Conservation (phyloP, 2,113 vertebrate genomes). For the Oceanites oceanicus region DNA sequence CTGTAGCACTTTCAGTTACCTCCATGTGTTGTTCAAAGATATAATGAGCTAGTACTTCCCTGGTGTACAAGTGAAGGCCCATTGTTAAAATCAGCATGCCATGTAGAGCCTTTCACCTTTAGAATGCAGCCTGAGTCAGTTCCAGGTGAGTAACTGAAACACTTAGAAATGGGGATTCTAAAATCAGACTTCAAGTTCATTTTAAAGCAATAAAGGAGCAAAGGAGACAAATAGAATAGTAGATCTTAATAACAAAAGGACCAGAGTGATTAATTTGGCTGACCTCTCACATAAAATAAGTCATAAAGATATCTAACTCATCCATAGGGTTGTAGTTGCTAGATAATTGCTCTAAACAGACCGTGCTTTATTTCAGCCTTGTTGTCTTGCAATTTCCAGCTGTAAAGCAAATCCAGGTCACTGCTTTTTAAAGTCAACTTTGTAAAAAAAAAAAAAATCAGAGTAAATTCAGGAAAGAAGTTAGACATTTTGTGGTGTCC, state of each 20-base stretch:
- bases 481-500: not conserved
- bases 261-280: not conserved
- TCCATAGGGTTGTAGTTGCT: not conserved
- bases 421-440: not conserved
- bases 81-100: not conserved
- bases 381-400: not conserved
- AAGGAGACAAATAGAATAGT: not conserved
- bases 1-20: not conserved
- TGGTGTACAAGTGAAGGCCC: not conserved
- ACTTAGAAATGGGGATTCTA: not conserved
- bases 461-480: not conserved
- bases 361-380: not conserved
- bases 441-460: not conserved
- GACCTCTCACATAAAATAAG: not conserved
- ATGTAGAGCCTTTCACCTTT: not conserved
- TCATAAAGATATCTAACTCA: not conserved
- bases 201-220: not conserved
- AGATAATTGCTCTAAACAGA: not conserved
- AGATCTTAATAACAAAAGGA: not conserved
- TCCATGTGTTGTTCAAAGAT: not conserved
- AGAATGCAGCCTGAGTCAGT: not conserved
- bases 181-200: not conserved
- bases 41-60: not conserved
- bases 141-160: not conserved
- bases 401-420: not conserved